Evolutionary conservation across 2,888 invertebrate genomes (phyloP).

Genomic region (Caradrina clavipalpis): DNA sequence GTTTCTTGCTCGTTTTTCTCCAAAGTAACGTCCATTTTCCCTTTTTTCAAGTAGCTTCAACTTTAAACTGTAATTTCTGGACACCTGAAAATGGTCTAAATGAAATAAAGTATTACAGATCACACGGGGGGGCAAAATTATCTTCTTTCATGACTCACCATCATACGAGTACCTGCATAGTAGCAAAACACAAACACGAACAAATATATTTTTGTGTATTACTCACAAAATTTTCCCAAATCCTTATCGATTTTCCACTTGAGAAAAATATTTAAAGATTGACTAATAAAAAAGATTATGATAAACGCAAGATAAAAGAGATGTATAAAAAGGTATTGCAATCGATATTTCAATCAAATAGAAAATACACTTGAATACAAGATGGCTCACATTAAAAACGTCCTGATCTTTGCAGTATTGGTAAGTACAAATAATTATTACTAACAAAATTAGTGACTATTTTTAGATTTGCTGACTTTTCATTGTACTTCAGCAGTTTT

Average conservation of each 20-base stretch:
- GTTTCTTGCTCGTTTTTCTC: too few relatives aligned
- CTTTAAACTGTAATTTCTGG: too few relatives aligned
- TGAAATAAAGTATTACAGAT: too few relatives aligned
- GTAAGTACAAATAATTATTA: slow-evolving; percentile 25
- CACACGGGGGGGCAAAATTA: too few relatives aligned
- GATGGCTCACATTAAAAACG: slow-evolving; percentile 32
- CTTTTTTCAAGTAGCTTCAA: too few relatives aligned
- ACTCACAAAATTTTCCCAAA: slow-evolving; percentile 9
- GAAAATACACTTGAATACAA: slow-evolving; percentile 10
- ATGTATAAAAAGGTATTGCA: slow-evolving; percentile 32
- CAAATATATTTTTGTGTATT: background rate
- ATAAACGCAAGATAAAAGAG: slow-evolving; percentile 41
- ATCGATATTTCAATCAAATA: slow-evolving; percentile 15
- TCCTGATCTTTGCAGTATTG: slow-evolving; percentile 31
- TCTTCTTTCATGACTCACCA: background rate
- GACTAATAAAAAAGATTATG: slow-evolving; percentile 15
- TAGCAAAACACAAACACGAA: background rate
- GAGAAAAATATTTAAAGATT: slow-evolving; percentile 37
- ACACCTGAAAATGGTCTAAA: too few relatives aligned
- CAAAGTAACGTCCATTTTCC: too few relatives aligned
- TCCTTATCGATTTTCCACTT: slow-evolving; percentile 36
- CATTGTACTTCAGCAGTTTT: too few relatives aligned
- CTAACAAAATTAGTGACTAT: too few relatives aligned
- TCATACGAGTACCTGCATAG: too few relatives aligned
- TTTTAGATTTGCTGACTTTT: too few relatives aligned